Evolutionary conservation across 2,888 invertebrate genomes (phyloP).

Genomic region (Xestia xanthographa): DNA sequence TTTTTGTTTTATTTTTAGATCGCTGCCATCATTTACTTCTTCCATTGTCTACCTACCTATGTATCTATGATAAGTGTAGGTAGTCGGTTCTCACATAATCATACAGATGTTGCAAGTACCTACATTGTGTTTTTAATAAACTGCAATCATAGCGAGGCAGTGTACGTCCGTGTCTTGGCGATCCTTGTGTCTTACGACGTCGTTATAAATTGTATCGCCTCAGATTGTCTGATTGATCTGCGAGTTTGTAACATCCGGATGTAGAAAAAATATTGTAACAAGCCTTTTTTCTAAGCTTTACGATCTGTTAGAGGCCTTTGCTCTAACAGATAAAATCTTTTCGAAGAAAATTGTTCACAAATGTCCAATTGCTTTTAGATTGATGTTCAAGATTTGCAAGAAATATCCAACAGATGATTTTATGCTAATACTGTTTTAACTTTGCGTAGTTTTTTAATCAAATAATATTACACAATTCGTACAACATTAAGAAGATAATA

Average conservation of each 20-base stretch:
- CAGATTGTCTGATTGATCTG: conserved; percentile 65
- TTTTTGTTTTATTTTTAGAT: conserved; percentile 23
- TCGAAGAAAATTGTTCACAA: not conserved
- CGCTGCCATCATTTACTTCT: conserved; percentile 26
- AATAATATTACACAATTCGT: not conserved
- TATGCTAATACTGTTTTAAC: not conserved
- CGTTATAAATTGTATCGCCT: conserved; percentile 62
- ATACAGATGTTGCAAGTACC: conserved; percentile 38
- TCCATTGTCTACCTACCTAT: conserved; percentile 40
- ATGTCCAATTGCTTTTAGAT: not conserved
- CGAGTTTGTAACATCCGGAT: conserved; percentile 55
- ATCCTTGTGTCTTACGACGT: conserved; percentile 28
- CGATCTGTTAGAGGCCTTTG: not conserved
- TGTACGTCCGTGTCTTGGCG: conserved; percentile 26
- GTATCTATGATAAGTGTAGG: conserved; percentile 30
- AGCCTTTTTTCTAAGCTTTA: not conserved
- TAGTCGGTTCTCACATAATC: conserved; percentile 52
- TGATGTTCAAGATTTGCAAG: not conserved
- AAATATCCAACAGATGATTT: not conserved
- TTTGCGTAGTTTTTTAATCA: not conserved
- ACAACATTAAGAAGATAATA: not conserved
- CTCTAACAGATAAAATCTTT: not conserved
- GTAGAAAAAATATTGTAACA: conserved; percentile 31
- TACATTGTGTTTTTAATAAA: conserved; percentile 52
- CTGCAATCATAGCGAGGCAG: conserved; percentile 23